Percentiles rank a stretch among this genome's conserved stretches.
Evolutionary conservation across 2,888 invertebrate species (phyloP).

Genomic region (Pandemis heparana): DNA sequence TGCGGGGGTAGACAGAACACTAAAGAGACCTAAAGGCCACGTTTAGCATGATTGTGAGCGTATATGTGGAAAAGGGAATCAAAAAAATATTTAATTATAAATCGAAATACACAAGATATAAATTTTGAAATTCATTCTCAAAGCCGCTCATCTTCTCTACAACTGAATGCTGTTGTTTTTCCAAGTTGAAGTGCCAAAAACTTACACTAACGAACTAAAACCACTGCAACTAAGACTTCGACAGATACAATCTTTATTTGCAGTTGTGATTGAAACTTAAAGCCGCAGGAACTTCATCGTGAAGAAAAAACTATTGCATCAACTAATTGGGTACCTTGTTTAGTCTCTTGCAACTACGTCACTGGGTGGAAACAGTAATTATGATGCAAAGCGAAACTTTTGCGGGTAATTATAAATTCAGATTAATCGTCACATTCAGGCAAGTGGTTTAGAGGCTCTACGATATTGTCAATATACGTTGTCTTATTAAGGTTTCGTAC

Average conservation of each 20-base stretch:
- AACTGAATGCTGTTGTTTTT: neutral
- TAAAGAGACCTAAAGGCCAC: too few species aligned
- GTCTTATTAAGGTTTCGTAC: too few species aligned
- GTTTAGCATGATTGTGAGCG: too few species aligned
- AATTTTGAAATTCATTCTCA: neutral
- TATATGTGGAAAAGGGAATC: too few species aligned
- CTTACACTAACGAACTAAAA: neutral
- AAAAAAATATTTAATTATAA: too few species aligned
- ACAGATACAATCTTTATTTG: slow-evolving; percentile 3
- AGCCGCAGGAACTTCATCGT: slow-evolving; percentile 13
- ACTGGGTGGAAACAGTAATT: slow-evolving; percentile 56
- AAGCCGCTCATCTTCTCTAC: neutral
- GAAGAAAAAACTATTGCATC: slow-evolving; percentile 53
- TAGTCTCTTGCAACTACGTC: slow-evolving; percentile 54
- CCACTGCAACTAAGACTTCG: neutral
- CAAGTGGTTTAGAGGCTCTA: neutral
- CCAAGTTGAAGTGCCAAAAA: slow-evolving; percentile 1
- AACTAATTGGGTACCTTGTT: slow-evolving; percentile 62
- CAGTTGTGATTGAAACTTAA: slow-evolving; percentile 18
- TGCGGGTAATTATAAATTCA: slow-evolving; percentile 34
- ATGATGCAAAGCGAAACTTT: slow-evolving; percentile 55
- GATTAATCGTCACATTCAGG: neutral
- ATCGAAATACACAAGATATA: too few species aligned
- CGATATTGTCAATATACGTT: too few species aligned
- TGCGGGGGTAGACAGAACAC: too few species aligned